Evolutionary conservation across 2,888 invertebrate genomes (phyloP), one percentile per base, ranked within the genome.

Genomic region (Petrophora chlorosata): DNA sequence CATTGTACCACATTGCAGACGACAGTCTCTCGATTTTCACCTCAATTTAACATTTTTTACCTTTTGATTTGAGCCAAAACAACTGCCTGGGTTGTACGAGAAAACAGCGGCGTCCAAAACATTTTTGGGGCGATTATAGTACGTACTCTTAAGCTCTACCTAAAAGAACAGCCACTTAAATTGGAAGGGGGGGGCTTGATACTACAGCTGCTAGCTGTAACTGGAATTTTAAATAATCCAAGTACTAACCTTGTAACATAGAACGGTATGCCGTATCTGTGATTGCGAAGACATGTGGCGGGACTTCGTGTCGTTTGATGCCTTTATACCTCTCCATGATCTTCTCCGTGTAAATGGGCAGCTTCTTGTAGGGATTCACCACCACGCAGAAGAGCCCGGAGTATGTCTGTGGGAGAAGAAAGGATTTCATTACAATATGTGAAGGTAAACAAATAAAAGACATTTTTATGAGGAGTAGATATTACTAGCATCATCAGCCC

Each of bases 361-460:
- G 92, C 89, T 96, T 96, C 92, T 98, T 98, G 94, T 99, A 99
- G 2, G 99, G 99, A 91, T 99, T 99, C 68, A 99, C 98, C 71
- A 99, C 99, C 79, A 99, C 99, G 91, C 99, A 99, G 94, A 99
- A 99, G 71, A 99, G 96, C 62, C 99, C 99, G 63, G 99, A 99
- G 91, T 99, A 99, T 69, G 99, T 99, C 99, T 99, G 94, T 17
- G 93, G 92, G 67, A 36, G 19, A 28, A 39, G 32, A 40, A 4
- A 26, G 5, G 2, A 3, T 12, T 2, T 26, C 8, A 26, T 26
- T 10, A 26, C 2, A 19, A 5, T 4, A 2, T 19, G 19, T 19
- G 5, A 4, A 5, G 2, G 19, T 19, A 19, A n/a, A n/a, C n/a
- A n/a, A n/a, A n/a, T n/a, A n/a, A n/a, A n/a, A n/a, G n/a, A n/a